These are phyloP conservation scores for Hermetia illucens DNA, from an alignment of 1,140 invertebrate species.

Conservation along the genomic window DNA sequence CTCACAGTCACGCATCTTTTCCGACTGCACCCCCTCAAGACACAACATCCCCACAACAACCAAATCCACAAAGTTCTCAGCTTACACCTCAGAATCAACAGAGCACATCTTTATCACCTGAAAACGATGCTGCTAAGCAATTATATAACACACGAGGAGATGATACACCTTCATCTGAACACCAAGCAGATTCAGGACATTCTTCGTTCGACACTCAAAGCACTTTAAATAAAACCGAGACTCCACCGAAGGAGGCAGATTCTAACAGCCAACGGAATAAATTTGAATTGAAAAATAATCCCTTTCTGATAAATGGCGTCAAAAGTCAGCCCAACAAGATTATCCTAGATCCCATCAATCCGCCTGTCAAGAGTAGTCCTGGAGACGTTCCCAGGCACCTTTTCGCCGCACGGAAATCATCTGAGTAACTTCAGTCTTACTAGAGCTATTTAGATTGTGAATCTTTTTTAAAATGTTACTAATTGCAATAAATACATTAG, in stretches of 20 bases:
- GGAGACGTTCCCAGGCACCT: neutral
- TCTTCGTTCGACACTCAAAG: slow-evolving; percentile 2
- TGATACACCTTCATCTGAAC: neutral
- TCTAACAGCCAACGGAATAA: neutral
- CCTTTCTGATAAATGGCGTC: slow-evolving; percentile 1
- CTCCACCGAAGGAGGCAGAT: neutral
- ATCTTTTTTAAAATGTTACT: too few species aligned
- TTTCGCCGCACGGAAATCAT: slow-evolving; percentile 14
- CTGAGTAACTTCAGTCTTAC: too few species aligned
- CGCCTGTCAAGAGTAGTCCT: neutral
- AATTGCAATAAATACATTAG: too few species aligned
- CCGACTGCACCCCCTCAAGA: neutral
- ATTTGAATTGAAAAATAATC: neutral
- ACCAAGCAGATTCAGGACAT: slow-evolving; percentile 5
- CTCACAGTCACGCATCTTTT: neutral
- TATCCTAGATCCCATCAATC: slow-evolving; percentile 6
- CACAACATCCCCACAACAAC: neutral
- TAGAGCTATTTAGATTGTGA: too few species aligned
- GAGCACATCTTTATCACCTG: neutral
- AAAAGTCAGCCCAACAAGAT: slow-evolving; percentile 3
- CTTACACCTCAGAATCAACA: neutral
- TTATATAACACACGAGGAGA: neutral
- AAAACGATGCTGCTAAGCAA: neutral
- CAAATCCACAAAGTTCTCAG: neutral
- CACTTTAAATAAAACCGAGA: too few species aligned